Base-by-base conservation (phyloP, 2,113 vertebrate genomes). In the Oncorhynchus mykiss region DNA sequence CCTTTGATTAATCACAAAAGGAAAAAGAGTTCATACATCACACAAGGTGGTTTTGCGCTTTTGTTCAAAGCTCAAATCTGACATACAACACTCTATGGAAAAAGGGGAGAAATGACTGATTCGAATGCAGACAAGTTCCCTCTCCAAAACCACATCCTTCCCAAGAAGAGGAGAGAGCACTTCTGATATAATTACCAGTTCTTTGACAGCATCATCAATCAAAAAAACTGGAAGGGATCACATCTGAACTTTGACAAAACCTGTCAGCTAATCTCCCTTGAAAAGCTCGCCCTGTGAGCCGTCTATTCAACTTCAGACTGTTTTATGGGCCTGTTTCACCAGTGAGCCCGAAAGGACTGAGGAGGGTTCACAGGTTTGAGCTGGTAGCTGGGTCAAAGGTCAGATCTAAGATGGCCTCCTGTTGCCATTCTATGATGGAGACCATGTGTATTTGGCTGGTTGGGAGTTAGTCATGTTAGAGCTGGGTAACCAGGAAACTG, bases 161-260 rank as follows among this genome's bases (percentile, higher is more conserved):
- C 62, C 67, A 48, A 73, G 60, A 59, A 73, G 16, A 54, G 51
- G 16, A 54, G 13, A 77, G 24, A 74, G 51, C 22, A 9, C 67
- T 51, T 18, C 31, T 73, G 77, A 76, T 74, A 84, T 76, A 0
- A 80, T 82, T 79, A 82, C 68, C 81, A 11, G 16, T 67, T 31
- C 67, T 51, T 31, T 82, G 79, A 85, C 20, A 16, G 48, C 45
- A 57, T 75, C 84, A 89, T 88, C 82, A 79, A 88, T 88, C 82
- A 86, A 67, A 80, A 67, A 78, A 67, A 62, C 74, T 70, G 73
- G 68, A 83, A 82, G 70, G 59, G 78, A 78, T 78, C 70, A 70
- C 59, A 66, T 82, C 74, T 57, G 72, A 14, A 25, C 75, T 81
- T 80, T 83, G 77, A 81, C 75, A 70, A 79, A 71, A 73, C 76